Evolutionary conservation across 1,140 invertebrate genomes (phyloP), one percentile per base, ranked within the genome.

Genomic region (Drosophila ironensis): DNA sequence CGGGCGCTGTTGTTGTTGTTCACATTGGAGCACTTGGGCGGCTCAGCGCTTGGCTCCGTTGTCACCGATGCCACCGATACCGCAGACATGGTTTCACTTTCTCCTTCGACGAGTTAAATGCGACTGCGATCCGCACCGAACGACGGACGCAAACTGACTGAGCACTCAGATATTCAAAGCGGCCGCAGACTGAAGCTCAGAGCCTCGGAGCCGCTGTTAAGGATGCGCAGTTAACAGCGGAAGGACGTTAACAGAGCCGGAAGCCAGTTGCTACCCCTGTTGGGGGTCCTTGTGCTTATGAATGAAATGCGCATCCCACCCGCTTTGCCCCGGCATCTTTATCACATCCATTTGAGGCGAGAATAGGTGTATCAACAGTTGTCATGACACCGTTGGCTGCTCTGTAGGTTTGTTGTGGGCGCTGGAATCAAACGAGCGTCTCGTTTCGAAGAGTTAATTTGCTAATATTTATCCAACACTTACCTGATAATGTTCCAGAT

Each of bases 1-100:
- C 80, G 80, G 4, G 80, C 80, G 50, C 80, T 86, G 30, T 86
- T 86, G 9, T 86, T 86, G 11, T 86, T 86, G 33, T 86, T 80
- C 75, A 86, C 53, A 53, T 53, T 72, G 24, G 37, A 12, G 38
- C 57, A 56, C 46, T 86, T 86, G 28, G 81, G 24, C 7, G 7
- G 45, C 14, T 37, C 41, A 16, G 25, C 33, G 19, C n/a, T 30
- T 7, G 41, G 27, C 37, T 56, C 64, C 9, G 41, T 20, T 44
- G n/a, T n/a, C n/a, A n/a, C n/a, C n/a, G n/a, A n/a, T n/a, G n/a
- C n/a, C n/a, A n/a, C n/a, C n/a, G n/a, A n/a, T n/a, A n/a, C n/a
- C n/a, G 51, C 20, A 4, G 56, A 42, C 51, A 69, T 69, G 22
- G 19, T 48, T 42, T 66, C 38, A 67, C 66, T 56, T 51, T 52